These are phyloP conservation scores for Psilanteris sp. DNA, from an alignment of 1,140 invertebrate species.

Conservation along the genomic window DNA sequence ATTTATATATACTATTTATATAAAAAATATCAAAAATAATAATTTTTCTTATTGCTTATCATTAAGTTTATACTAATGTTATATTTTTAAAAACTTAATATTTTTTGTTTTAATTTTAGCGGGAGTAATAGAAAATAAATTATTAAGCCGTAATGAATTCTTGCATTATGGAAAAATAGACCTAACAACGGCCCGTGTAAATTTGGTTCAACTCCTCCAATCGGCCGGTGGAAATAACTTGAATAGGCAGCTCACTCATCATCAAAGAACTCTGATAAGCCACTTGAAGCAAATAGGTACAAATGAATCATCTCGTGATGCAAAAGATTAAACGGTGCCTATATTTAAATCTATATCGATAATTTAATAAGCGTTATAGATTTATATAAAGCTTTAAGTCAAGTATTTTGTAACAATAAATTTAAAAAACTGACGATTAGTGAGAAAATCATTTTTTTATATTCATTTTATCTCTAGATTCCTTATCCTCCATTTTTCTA, in stretches of 20 bases:
- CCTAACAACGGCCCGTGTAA: constrained; percentile 81
- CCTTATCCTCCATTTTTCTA: constrained; percentile 13
- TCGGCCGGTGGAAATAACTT: constrained; percentile 82
- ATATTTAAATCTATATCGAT: constrained; percentile 74
- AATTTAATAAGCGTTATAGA: constrained; percentile 73
- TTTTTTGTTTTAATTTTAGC: too few relatives aligned
- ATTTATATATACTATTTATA: too few relatives aligned
- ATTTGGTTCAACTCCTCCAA: constrained; percentile 84
- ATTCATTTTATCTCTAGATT: not conserved
- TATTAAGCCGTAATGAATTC: constrained; percentile 85
- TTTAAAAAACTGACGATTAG: constrained; percentile 66
- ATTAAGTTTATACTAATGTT: too few relatives aligned
- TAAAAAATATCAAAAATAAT: too few relatives aligned
- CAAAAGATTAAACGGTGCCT: constrained; percentile 72
- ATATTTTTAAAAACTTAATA: too few relatives aligned
- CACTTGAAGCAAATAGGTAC: constrained; percentile 82
- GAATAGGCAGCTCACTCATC: constrained; percentile 84
- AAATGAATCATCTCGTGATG: constrained; percentile 66
- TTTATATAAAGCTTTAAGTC: constrained; percentile 75
- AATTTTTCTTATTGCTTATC: too few relatives aligned
- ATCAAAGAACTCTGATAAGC: constrained; percentile 84
- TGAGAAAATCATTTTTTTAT: constrained; percentile 24
- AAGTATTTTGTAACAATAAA: constrained; percentile 71
- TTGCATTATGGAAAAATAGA: constrained; percentile 83
- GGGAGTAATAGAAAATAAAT: constrained; percentile 82